phyloP scores from a whole-genome alignment of 2,113 vertebrate genomes.

The Lepus timidus region DNA sequence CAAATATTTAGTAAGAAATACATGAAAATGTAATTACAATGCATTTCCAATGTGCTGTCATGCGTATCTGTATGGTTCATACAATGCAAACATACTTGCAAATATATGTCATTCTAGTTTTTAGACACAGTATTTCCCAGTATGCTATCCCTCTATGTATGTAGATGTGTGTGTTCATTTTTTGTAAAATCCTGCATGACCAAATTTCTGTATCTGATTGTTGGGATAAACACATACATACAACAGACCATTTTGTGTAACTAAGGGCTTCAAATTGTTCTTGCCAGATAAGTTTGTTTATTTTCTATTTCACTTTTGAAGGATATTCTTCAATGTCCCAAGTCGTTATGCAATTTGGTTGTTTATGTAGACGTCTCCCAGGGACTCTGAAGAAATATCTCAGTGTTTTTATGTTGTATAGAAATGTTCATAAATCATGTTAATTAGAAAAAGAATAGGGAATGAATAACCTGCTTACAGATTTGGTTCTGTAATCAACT shows the following conservation, averaged over 20 bases:
- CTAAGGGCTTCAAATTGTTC: constrained; percentile 33
- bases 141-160: background rate
- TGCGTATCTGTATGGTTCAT: background rate
- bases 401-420: constrained; percentile 30
- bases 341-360: constrained; percentile 54
- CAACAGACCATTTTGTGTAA: constrained; percentile 25
- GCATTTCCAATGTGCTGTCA: background rate
- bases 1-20: constrained; percentile 56
- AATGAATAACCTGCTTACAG: constrained; percentile 67
- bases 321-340: constrained; percentile 57
- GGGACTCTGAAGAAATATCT: constrained; percentile 65
- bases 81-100: constrained; percentile 58
- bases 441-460: constrained; percentile 79
- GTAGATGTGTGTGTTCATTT: background rate
- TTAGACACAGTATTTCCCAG: constrained; percentile 1
- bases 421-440: constrained; percentile 69
- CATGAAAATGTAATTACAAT: constrained; percentile 14
- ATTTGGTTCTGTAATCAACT: constrained; percentile 56
- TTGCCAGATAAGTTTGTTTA: constrained; percentile 51
- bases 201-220: constrained; percentile 39
- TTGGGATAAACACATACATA: background rate
- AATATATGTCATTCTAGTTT: constrained; percentile 43
- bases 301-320: constrained; percentile 65
- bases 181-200: background rate
- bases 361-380: constrained; percentile 66